Base-by-base conservation (phyloP, 1,140 invertebrate species). In the Nasonia vitripennis region DNA sequence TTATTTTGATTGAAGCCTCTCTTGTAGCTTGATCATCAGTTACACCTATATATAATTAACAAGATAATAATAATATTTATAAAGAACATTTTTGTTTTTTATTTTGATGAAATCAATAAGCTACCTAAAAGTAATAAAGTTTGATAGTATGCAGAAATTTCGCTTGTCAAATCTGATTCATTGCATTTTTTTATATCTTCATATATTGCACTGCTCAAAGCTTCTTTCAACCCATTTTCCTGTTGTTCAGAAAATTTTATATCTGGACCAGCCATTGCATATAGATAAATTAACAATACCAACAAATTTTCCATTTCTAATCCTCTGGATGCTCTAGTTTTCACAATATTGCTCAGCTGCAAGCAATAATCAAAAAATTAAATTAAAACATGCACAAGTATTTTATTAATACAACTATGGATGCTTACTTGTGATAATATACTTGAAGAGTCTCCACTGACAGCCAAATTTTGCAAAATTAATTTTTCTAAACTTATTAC, bases 251-350 rank as follows among this genome's bases (percentile, higher is more conserved):
- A 91, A 89, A 95, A 95, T 7, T 91, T 90, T 31, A 95, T 93
- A 86, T 95, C 94, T 1, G 92, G 94, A 3, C 95, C 95, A 84
- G 93, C 94, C 2, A 96, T 89, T 2, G 95, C 95, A 87, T 95
- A 96, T n/a, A 95, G 90, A 88, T 95, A 93, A 27, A 95, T 93
- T 10, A 96, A 89, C 14, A 96, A 89, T 7, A 94, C 93, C 6
- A 96, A 89, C 4, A 96, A 91, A 89, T 95, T 95, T 85, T 95
- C 95, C 78, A 96, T 91, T 0, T 94, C 91, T 0, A 96, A 88
- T 71, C 94, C 93, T 81, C 94, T 92, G 0, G 94, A 93, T 86
- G 93, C 91, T 55, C 95, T 92, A 11, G 93, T 94, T 27, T 62
- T 88, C 17, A 79, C n/a, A 70, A 51, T 70, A 31, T 48, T 79